Base-by-base conservation (phyloP, 1,140 invertebrate species). In the Sminthurinus signatus region DNA sequence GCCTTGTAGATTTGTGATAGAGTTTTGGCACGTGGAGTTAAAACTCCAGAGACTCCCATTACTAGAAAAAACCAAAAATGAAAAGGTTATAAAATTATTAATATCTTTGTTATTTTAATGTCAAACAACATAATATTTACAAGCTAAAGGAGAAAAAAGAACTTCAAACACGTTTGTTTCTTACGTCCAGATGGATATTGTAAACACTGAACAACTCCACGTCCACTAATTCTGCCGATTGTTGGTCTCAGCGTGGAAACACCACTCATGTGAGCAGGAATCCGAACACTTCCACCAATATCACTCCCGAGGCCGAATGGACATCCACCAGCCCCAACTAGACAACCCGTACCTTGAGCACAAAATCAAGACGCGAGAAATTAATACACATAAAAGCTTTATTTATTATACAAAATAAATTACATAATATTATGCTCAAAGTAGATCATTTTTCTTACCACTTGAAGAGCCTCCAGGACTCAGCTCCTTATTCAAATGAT, bases 301-400 rank as follows among this genome's bases (percentile, higher is more conserved):
- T 81, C 80, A 12, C 76, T 76, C 3, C 80, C 80, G 19, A 80
- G 68, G 19, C 74, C 75, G 43, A 76, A 46, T 10, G 64, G 8
- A 36, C 15, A 15, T 36, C 15, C 5, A 12, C 73, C 70, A 3
- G 21, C 32, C 19, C 17, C 73, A 48, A 75, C 70, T 28, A 76
- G 61, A 23, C 67, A 67, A 0, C 39, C 73, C 64, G 75, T 63
- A n/a, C 73, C 73, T n/a, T 21, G 65, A 43, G 15, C 57, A 57
- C 21, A n/a, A n/a, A n/a, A n/a, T n/a, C n/a, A n/a, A n/a, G n/a
- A n/a, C n/a, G n/a, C n/a, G n/a, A n/a, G n/a, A n/a, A n/a, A n/a
- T n/a, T n/a, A n/a, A n/a, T n/a, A n/a, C n/a, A n/a, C n/a, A n/a
- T n/a, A n/a, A n/a, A n/a, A n/a, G n/a, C n/a, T n/a, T n/a, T n/a